Base-by-base conservation (phyloP, 2,113 vertebrate species). In the Cephalopterus ornatus region DNA sequence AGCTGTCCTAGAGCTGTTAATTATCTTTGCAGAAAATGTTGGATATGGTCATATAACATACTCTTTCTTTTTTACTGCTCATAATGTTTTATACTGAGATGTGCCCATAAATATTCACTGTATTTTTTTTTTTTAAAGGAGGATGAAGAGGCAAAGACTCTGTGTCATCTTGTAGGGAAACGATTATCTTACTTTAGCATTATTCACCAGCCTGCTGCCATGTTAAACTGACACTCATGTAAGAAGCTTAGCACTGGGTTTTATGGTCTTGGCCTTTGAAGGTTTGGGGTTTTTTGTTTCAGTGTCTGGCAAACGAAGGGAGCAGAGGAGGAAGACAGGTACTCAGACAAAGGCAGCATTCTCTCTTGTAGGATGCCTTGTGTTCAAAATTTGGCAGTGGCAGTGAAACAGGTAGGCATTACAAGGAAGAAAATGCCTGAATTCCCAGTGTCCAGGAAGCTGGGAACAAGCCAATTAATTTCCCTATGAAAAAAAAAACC, bases 1-100 rank as follows among this genome's bases (percentile, higher is more conserved):
- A 93, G 80, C 92, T 96, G 82, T 95, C 95, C 74, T 85, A 94
- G 89, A 95, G 92, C 93, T 96, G 94, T 93, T 96, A 78, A 93
- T 95, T 94, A 95, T 89, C 94, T 94, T 89, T 77, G 92, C 93
- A 86, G 67, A 93, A 94, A 91, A 87, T 72, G 82, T 28, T 81
- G 74, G 83, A n/a, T 80, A 50, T 72, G 63, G 75, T 50, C 79
- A 75, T 94, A 79, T 79, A 70, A 91, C 1, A 0, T 70, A 68
- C 72, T 94, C 55, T 62, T 76, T 68, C 44, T 86, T 67, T 91
- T 93, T 87, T 77, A 86, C 68, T 72, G 65, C 84, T 77, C 8
- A 62, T 79, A 19, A 71, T 73, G 37, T 88, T 95, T 93, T 65
- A 73, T 77, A 85, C 71, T 65, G 73, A 95, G 70, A 61, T 23